Percentiles rank a stretch among this genome's conserved stretches.
phyloP scores from a whole-genome alignment of 2,113 vertebrate genomes.

The Leiothrix lutea region DNA sequence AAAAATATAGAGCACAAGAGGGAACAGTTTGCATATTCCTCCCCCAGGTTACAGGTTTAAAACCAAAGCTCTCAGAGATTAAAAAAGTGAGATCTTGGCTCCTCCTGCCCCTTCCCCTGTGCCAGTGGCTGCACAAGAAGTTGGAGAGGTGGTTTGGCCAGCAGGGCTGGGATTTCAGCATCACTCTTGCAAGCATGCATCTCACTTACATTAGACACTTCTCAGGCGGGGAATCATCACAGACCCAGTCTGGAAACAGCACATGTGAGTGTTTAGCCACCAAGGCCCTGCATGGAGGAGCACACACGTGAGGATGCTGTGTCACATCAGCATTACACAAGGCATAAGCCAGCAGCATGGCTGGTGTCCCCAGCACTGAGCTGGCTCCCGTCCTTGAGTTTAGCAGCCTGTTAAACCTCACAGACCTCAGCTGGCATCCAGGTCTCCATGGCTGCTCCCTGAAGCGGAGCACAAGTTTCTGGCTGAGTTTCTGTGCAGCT shows the following conservation, averaged over 20 bases:
- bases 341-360: fast-evolving
- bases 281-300: fast-evolving
- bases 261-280: fast-evolving
- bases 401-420: background rate
- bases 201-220: background rate
- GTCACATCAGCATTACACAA: fast-evolving
- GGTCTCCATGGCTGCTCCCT: background rate
- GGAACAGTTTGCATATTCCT: background rate
- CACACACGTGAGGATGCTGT: background rate
- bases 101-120: background rate
- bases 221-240: background rate
- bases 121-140: background rate
- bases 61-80: background rate
- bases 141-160: background rate
- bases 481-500: background rate
- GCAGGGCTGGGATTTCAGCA: background rate
- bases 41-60: background rate
- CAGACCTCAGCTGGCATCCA: background rate
- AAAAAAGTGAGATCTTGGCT: background rate
- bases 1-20: background rate
- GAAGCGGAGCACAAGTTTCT: background rate
- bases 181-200: fast-evolving
- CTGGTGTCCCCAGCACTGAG: background rate
- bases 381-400: background rate
- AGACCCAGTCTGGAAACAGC: background rate